Evolutionary conservation across 2,113 vertebrate species (phyloP).

Genomic region (Siniperca chuatsi): DNA sequence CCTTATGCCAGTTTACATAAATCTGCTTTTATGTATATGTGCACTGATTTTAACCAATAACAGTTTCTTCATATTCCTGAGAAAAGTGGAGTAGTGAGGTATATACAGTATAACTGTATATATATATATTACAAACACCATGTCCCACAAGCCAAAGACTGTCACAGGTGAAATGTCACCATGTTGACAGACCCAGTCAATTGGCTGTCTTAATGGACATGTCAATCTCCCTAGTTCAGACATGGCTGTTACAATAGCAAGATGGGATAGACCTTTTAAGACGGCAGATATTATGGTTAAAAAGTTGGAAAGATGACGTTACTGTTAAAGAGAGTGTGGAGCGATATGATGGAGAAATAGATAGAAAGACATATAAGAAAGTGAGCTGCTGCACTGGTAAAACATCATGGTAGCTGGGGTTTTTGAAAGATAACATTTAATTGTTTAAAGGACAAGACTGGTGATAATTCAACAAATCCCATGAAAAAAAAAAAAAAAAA

Average conservation of each 20-base stretch:
- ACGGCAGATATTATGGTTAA: neutral
- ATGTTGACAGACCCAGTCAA: neutral
- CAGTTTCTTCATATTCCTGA: neutral
- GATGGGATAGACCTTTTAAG: neutral
- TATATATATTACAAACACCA: slow-evolving; percentile 6
- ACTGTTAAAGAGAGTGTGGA: neutral
- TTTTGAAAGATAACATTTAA: neutral
- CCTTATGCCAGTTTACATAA: neutral
- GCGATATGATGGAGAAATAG: neutral
- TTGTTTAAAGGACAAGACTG: neutral
- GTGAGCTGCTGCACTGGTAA: neutral
- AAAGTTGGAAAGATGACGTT: neutral
- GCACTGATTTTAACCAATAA: neutral
- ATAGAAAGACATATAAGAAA: neutral
- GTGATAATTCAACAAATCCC: neutral
- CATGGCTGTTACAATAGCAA: neutral
- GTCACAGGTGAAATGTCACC: slow-evolving; percentile 4
- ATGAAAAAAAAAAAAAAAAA: too few relatives aligned
- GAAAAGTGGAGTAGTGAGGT: neutral
- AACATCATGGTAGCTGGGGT: too few relatives aligned
- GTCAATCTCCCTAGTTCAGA: neutral
- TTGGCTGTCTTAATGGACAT: neutral
- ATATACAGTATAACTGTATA: neutral
- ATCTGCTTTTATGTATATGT: neutral
- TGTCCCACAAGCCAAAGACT: neutral